Evolutionary conservation across 1,140 invertebrate genomes (phyloP).

Genomic region (Oedothorax gibbosus): DNA sequence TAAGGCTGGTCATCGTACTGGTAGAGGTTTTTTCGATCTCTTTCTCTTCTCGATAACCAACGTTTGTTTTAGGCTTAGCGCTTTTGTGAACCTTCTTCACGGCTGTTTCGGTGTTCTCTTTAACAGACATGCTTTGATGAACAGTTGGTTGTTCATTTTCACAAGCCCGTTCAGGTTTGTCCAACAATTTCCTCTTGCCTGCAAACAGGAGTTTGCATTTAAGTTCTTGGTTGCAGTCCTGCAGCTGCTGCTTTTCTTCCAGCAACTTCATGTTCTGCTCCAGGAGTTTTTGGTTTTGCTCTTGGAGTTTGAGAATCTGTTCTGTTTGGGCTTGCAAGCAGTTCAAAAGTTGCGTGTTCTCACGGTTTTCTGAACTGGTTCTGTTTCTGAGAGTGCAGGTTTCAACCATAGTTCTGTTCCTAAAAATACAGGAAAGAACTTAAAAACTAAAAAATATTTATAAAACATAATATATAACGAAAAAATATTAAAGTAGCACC

Average conservation of each 20-base stretch:
- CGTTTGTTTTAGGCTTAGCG: not conserved
- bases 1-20: constrained; percentile 29
- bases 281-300: not conserved
- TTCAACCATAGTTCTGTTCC: not conserved
- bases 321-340: not conserved
- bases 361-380: not conserved
- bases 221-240: too few species aligned
- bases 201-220: too few species aligned
- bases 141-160: not conserved
- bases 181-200: too few species aligned
- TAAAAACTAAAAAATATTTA: not conserved
- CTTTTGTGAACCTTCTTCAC: not conserved
- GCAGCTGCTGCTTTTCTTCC: too few species aligned
- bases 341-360: not conserved
- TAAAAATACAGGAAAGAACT: not conserved
- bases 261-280: too few species aligned
- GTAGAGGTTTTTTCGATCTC: constrained; percentile 4
- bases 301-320: not conserved
- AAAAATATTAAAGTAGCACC: too few species aligned
- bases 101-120: not conserved
- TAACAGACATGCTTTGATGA: not conserved
- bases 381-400: not conserved
- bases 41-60: not conserved
- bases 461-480: too few species aligned
- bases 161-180: not conserved